Conservation (phyloP, 1,140 invertebrate genomes). For the Drosophila dunni region DNA sequence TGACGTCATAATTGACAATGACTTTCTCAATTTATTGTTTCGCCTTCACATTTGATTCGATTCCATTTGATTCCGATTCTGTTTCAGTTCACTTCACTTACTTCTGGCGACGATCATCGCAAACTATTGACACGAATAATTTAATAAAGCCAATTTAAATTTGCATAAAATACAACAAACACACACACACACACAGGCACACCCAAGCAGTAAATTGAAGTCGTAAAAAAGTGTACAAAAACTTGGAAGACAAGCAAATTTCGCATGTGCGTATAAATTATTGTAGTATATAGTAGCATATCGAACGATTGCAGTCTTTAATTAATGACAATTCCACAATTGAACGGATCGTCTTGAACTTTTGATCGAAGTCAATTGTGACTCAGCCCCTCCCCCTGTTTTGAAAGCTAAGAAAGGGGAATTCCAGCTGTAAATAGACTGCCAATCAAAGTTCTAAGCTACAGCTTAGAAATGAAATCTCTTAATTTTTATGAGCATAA, state of each 20-base stretch:
- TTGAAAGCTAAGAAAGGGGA: background rate
- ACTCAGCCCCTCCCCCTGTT: conserved; percentile 38
- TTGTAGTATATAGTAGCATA: conserved; percentile 51
- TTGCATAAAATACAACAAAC: conserved; percentile 30
- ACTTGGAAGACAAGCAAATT: background rate
- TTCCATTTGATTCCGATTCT: conserved; percentile 28
- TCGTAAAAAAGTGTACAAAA: conserved; percentile 4
- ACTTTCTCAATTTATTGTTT: conserved; percentile 38
- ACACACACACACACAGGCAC: background rate
- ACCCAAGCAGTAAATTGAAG: background rate
- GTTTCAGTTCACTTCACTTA: conserved; percentile 22
- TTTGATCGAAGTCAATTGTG: conserved; percentile 76
- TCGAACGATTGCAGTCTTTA: conserved; percentile 67
- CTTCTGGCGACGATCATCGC: conserved; percentile 24
- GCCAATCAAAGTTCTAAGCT: background rate
- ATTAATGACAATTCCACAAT: conserved; percentile 64
- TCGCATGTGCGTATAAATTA: conserved; percentile 64
- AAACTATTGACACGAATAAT: conserved; percentile 51
- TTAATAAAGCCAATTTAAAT: conserved; percentile 51
- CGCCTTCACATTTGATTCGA: conserved; percentile 29
- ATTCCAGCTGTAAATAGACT: conserved; percentile 1
- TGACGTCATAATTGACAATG: conserved; percentile 45
- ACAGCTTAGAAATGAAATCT: conserved; percentile 10
- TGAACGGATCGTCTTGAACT: conserved; percentile 42
- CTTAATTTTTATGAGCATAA: conserved; percentile 11